phyloP scores from a whole-genome alignment of 2,797 vertebrate species.

The Girardinus metallicus region DNA sequence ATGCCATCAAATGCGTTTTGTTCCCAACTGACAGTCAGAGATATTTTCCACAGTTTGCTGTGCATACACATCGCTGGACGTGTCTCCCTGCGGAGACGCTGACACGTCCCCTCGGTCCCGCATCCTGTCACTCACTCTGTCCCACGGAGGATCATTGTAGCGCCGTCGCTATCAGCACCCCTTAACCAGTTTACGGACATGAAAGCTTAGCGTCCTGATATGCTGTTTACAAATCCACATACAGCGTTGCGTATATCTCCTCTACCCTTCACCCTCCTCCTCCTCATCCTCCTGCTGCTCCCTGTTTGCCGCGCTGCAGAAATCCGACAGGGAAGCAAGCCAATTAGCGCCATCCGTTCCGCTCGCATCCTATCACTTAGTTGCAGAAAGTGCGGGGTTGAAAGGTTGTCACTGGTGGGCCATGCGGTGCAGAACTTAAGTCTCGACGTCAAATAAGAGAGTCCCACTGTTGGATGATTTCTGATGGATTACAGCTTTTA shows the following conservation, averaged over 20 bases:
- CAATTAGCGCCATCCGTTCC: constrained; percentile 74
- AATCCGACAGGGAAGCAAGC: constrained; percentile 75
- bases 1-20: constrained; percentile 19
- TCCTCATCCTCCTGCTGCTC: background rate
- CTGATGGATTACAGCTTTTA: constrained; percentile 54
- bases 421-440: constrained; percentile 42
- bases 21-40: constrained; percentile 17
- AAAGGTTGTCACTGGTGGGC: constrained; percentile 61
- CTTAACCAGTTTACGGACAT: constrained; percentile 44
- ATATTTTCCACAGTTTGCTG: background rate
- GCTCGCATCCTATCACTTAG: constrained; percentile 63
- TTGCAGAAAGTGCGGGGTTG: constrained; percentile 57
- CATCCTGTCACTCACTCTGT: constrained; percentile 45
- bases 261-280: constrained; percentile 14
- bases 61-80: constrained; percentile 9
- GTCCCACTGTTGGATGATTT: constrained; percentile 31
- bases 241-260: constrained; percentile 31
- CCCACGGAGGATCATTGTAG: constrained; percentile 48
- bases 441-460: constrained; percentile 50
- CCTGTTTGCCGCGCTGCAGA: constrained; percentile 27
- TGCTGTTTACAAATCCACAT: constrained; percentile 72
- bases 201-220: constrained; percentile 62
- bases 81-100: constrained; percentile 29
- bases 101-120: constrained; percentile 38
- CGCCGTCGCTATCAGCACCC: constrained; percentile 10